Base-by-base conservation (phyloP, 2,888 invertebrate genomes). In the Alsophila aescularia region DNA sequence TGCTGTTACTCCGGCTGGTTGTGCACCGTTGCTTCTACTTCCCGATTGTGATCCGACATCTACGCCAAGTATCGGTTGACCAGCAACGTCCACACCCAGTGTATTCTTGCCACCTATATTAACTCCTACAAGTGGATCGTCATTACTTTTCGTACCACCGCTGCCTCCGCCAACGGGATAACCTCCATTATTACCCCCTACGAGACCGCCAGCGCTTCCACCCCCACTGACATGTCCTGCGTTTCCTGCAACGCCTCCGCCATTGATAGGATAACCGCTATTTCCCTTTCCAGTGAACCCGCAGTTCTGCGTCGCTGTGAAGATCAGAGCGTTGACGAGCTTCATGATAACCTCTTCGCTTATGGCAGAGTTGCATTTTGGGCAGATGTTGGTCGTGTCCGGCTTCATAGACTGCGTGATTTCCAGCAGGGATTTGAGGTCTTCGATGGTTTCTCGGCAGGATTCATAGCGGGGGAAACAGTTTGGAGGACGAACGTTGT, bases 341-440 rank as follows among this genome's bases (percentile, higher is more conserved):
- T 83, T 86, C 62, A 81, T 69, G 7, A 88, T 83, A 12, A 88
- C 73, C 49, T 81, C 82, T 54, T 87, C 85, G 21, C 79, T 77
- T 8, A 78, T 63, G 5, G 66, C 58, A 15, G 48, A 52, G 31
- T 58, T 60, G 7, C 47, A 52, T 8, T 41, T 56, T 2, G 35
- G 41, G 37, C 43, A 47, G 39, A 43, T 47, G 39, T 18, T 37
- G 9, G 49, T 12, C 37, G 52, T 18, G 29, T 66, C 66, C n/a
- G 64, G 65, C 13, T 64, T 67, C 0, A 72, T 44, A 10, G 39
- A 39, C 48, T 71, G 74, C 0, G 62, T 53, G 10, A 75, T 39
- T 48, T 75, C 66, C 15, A 74, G 35, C 31, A 77, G 50, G 2
- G 68, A 36, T 39, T 61, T 72, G 2, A 79, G 58, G 42, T 79